Conservation (phyloP, 2,888 invertebrate species). For the Microplitis manilae region DNA sequence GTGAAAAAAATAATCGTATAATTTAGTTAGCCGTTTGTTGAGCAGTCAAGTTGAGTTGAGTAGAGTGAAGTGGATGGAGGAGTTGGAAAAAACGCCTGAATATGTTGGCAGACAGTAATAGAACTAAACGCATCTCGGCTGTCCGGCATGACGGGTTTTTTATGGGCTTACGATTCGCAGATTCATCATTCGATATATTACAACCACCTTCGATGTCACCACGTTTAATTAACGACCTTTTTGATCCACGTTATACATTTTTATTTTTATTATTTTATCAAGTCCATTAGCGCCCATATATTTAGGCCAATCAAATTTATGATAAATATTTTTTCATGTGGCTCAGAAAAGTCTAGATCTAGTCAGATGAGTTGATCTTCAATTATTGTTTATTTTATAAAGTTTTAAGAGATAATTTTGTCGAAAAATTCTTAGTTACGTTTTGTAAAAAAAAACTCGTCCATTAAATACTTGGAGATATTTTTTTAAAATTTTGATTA, state of each 20-base stretch:
- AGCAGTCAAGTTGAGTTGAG: not conserved
- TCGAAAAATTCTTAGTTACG: too few species aligned
- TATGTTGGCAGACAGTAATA: constrained; percentile 68
- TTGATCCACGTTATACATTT: constrained; percentile 49
- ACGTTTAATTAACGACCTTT: constrained; percentile 62
- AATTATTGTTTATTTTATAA: too few species aligned
- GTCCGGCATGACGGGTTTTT: constrained; percentile 69
- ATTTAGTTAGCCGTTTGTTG: constrained; percentile 59
- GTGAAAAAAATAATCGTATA: not conserved
- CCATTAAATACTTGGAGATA: too few species aligned
- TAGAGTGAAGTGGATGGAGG: constrained; percentile 9
- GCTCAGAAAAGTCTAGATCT: too few species aligned
- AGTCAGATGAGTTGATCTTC: too few species aligned
- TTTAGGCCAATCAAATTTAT: too few species aligned
- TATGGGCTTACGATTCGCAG: constrained; percentile 70
- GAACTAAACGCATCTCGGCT: constrained; percentile 67
- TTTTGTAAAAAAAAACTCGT: too few species aligned
- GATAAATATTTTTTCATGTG: too few species aligned
- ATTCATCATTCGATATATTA: constrained; percentile 70
- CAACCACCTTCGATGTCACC: constrained; percentile 62
- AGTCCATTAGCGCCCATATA: not conserved
- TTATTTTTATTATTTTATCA: constrained; percentile 7
- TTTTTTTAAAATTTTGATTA: too few species aligned
- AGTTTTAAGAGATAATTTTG: too few species aligned
- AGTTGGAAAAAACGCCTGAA: constrained; percentile 48